Evolutionary conservation across 1,140 invertebrate species (phyloP), one percentile per base, ranked within the genome.

Genomic region (Tribolium madens): DNA sequence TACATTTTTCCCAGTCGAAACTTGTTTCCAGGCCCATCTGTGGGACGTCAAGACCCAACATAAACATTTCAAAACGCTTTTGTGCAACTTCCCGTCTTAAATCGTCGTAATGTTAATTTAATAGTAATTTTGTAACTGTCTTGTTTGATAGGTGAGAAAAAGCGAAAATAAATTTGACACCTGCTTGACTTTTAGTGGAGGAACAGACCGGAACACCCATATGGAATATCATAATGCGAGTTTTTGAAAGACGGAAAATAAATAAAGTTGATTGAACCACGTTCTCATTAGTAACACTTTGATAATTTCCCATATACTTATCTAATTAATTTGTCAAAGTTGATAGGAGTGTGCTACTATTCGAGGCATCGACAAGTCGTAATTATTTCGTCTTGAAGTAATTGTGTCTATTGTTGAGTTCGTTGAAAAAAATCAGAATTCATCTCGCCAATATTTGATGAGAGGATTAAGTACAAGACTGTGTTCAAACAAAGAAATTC

Each of bases 51-150:
- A 50, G 26, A 21, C 26, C 6, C 57, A 18, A 33, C 57, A 64
- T 64, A 64, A 64, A 64, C 57, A 64, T 64, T 64, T 64, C 57
- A 33, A 64, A 33, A 33, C 26, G 21, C 57, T 64, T 64, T 64
- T 64, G 57, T 64, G 57, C 57, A 33, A 64, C 57, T 64, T 64
- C 57, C 57, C 26, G 57, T 64, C 57, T 64, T 64, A 64, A 64
- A 64, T 64, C 57, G 57, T 15, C 57, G 26, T 60, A 60, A 60
- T 60, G 53, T 60, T 60, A 60, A 60, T 60, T 60, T 60, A 64
- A 64, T 33, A 31, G 57, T 64, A 64, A 64, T 18, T 64, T 64
- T 64, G 21, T 64, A 64, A 31, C 21, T 33, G 53, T 60, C 53
- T 60, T 13, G 53, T 9, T 53, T 60, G 18, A 31, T 33, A 33